A percentile compares a stretch with the other conserved stretches of the same genome.
phyloP scores from a whole-genome alignment of 2,113 vertebrate species.

The Istiophorus platypterus region DNA sequence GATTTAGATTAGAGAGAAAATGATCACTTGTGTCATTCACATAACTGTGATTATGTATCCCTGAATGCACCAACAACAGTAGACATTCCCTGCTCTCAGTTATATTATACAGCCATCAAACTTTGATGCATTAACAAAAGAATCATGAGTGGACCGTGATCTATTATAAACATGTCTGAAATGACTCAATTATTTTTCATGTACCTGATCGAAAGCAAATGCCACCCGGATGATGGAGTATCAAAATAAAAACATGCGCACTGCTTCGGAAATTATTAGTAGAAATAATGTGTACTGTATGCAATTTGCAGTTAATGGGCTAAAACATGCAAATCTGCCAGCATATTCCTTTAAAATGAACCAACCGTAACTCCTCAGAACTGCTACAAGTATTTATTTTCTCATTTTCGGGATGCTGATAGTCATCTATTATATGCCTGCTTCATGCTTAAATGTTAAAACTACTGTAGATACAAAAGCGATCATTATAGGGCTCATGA shows the following conservation, averaged over 20 bases:
- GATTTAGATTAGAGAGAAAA: too few species aligned
- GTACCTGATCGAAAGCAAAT: background rate
- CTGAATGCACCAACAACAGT: too few species aligned
- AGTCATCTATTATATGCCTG: background rate
- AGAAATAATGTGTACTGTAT: background rate
- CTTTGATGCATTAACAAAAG: background rate
- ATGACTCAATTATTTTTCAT: background rate
- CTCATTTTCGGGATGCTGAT: background rate
- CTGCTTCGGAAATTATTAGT: slow-evolving; percentile 8
- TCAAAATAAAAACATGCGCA: slow-evolving; percentile 5
- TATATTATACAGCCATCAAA: background rate
- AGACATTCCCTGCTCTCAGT: background rate
- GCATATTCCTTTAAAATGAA: slow-evolving; percentile 5
- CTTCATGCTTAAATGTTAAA: background rate
- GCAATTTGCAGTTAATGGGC: slow-evolving; percentile 18
- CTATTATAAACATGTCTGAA: background rate
- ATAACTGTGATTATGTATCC: too few species aligned
- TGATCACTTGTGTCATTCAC: background rate
- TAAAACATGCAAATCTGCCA: slow-evolving; percentile 13
- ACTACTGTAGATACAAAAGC: too few species aligned
- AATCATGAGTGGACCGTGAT: background rate
- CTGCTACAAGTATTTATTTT: slow-evolving; percentile 8
- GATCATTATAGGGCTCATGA: background rate
- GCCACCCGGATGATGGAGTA: background rate
- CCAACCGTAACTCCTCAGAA: background rate